phyloP scores from a whole-genome alignment of 2,888 invertebrate species.

The Aromia moschata region DNA sequence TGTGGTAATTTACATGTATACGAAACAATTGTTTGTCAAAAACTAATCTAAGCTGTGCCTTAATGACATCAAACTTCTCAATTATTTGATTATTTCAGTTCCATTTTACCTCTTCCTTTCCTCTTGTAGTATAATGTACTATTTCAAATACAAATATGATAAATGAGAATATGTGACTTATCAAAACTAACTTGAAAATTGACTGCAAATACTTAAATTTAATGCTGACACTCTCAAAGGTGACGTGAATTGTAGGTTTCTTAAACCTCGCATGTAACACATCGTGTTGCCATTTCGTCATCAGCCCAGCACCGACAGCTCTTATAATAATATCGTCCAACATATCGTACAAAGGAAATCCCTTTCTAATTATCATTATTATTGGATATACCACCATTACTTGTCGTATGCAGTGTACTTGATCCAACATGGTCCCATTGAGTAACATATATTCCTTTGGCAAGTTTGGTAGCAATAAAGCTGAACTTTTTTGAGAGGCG shows the following conservation, averaged over 20 bases:
- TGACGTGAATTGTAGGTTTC: background rate
- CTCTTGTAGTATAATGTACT: background rate
- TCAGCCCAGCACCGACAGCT: constrained; percentile 1
- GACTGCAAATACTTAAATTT: constrained; percentile 3
- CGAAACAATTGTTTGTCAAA: too few species aligned
- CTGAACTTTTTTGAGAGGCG: background rate
- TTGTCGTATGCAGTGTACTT: background rate
- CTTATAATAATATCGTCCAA: background rate
- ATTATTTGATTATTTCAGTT: too few species aligned
- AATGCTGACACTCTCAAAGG: background rate
- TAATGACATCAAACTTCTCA: too few species aligned
- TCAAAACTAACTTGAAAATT: background rate
- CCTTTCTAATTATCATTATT: background rate
- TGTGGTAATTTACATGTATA: too few species aligned
- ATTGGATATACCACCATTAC: background rate
- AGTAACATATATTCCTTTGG: background rate
- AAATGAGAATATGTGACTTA: background rate
- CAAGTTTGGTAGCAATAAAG: background rate
- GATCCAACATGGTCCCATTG: background rate
- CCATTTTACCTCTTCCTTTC: too few species aligned
- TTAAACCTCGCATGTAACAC: background rate
- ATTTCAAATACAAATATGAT: constrained; percentile 3
- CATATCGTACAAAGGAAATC: background rate
- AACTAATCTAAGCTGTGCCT: too few species aligned
- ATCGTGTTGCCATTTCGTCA: constrained; percentile 9